Conservation (phyloP, 2,888 invertebrate genomes). For the Meteorus cinctellus region DNA sequence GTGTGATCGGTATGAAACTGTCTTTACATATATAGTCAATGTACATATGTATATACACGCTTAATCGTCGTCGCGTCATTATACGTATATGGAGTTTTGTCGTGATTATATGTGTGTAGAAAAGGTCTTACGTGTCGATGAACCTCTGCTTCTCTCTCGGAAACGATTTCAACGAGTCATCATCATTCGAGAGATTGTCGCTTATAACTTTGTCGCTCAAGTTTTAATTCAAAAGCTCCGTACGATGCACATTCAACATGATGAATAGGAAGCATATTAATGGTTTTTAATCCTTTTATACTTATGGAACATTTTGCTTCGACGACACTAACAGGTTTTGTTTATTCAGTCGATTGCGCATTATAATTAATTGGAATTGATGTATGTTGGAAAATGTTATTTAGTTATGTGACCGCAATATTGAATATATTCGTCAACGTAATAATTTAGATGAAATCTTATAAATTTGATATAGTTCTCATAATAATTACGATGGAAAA, state of each 20-base stretch:
- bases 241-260: neutral
- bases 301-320: neutral
- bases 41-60: slow-evolving; percentile 22
- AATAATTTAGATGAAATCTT: too few relatives aligned
- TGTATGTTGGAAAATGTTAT: too few relatives aligned
- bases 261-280: neutral
- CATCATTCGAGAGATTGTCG: slow-evolving; percentile 1
- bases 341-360: neutral
- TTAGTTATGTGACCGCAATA: too few relatives aligned
- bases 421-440: too few relatives aligned
- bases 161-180: slow-evolving; percentile 20
- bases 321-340: neutral
- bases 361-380: too few relatives aligned
- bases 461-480: too few relatives aligned
- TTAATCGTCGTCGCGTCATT: slow-evolving; percentile 40
- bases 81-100: slow-evolving; percentile 21
- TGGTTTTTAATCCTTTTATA: neutral
- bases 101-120: neutral
- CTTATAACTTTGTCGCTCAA: neutral
- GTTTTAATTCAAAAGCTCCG: neutral
- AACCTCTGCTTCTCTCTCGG: neutral
- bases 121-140: slow-evolving; percentile 12
- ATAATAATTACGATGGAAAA: too few relatives aligned
- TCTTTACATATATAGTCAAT: slow-evolving; percentile 14
- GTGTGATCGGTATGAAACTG: slow-evolving; percentile 20